Evolutionary conservation across 1,140 invertebrate genomes (phyloP), one percentile per base, ranked within the genome.

Genomic region (Trichoplusia ni): DNA sequence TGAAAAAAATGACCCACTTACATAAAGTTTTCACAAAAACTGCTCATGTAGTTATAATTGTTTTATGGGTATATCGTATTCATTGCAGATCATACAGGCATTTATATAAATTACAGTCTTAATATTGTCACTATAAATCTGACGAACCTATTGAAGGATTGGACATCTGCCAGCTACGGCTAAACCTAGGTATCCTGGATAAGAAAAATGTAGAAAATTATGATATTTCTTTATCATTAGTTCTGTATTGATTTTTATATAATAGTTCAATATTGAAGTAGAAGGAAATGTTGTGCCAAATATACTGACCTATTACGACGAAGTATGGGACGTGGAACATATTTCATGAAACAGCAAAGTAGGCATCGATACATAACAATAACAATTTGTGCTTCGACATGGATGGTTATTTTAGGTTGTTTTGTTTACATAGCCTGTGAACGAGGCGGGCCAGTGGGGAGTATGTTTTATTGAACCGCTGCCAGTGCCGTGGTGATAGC

Each of bases 91-190:
- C n/a, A n/a, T n/a, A n/a, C n/a, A n/a, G n/a, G n/a, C n/a, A n/a
- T n/a, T n/a, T n/a, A n/a, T n/a, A n/a, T n/a, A n/a, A n/a, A n/a
- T n/a, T n/a, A n/a, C n/a, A n/a, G n/a, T n/a, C n/a, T n/a, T n/a
- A n/a, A n/a, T n/a, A n/a, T n/a, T n/a, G n/a, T n/a, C n/a, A n/a
- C 29, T 40, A 64, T 64, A 64, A 64, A 64, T 64, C 38, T 29
- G 38, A 51, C 18, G 25, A 37, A 6, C 35, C 35, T 19, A 56
- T n/a, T 33, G 25, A 27, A 9, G 29, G 6, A 11, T 59, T 67
- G 53, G 64, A 44, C 27, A 13, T 5, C 44, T 60, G 60, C 54
- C 64, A 67, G 56, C 9, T 44, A 13, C 33, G 53, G 21, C 19
- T 9, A 44, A 25, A 53, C n/a, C 38, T n/a, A 53, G 33, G 38